Conservation (phyloP, 2,797 vertebrate species). For the Discoglossus pictus region DNA sequence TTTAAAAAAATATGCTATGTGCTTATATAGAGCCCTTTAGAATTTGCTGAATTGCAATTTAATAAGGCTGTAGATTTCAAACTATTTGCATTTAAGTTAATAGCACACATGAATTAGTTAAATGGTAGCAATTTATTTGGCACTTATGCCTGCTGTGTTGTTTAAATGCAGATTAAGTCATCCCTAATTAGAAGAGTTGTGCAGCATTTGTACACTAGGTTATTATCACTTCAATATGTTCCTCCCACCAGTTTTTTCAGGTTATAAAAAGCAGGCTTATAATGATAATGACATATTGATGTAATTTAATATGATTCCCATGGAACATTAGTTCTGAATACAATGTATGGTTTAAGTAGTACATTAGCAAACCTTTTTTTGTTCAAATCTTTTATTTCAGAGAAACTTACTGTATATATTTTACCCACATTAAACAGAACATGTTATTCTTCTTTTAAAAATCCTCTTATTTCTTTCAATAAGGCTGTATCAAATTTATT, state of each 20-base stretch:
- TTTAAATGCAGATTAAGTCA: slow-evolving; percentile 32
- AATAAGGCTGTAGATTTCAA: no score
- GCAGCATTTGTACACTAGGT: slow-evolving; percentile 16
- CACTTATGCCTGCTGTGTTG: slow-evolving; percentile 4
- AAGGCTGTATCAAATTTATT: neutral
- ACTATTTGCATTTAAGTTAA: neutral
- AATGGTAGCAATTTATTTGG: slow-evolving; percentile 10
- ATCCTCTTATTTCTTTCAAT: neutral
- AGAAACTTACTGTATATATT: neutral
- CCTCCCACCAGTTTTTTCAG: slow-evolving; percentile 14
- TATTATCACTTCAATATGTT: slow-evolving; percentile 37
- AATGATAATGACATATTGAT: slow-evolving; percentile 26
- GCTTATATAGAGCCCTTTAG: no score
- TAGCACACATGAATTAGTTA: slow-evolving; percentile 5
- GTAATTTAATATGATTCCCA: slow-evolving; percentile 39
- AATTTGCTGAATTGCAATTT: no score
- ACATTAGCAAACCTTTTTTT: slow-evolving; percentile 17
- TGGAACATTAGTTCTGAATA: slow-evolving; percentile 16
- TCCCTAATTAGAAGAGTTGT: slow-evolving; percentile 28
- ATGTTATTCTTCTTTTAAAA: neutral
- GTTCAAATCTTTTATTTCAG: slow-evolving; percentile 2
- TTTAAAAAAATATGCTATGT: no score
- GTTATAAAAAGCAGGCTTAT: slow-evolving; percentile 41
- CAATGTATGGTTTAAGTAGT: slow-evolving; percentile 34
- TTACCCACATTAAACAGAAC: neutral